Evolutionary conservation across 2,113 vertebrate genomes (phyloP).

Genomic region (Coregonus clupeaformis): DNA sequence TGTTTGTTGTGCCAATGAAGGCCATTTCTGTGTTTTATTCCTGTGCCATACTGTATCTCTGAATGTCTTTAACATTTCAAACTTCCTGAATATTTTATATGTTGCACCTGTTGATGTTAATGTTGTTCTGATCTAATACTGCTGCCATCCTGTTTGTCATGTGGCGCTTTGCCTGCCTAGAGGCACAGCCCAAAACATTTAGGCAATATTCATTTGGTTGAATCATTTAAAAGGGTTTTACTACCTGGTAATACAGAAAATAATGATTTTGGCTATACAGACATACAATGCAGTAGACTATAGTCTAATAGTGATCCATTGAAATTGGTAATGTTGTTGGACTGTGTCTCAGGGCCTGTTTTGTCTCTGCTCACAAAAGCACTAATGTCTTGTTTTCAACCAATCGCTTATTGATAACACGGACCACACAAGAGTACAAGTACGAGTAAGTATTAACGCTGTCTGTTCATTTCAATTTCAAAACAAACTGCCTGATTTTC

Average conservation of each 20-base stretch:
- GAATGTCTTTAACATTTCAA: slow-evolving; percentile 56
- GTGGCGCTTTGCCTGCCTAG: slow-evolving; percentile 68
- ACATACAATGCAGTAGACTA: too few relatives aligned
- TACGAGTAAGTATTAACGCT: slow-evolving; percentile 76
- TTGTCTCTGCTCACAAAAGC: slow-evolving; percentile 79
- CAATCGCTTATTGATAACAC: slow-evolving; percentile 80
- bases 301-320: too few relatives aligned
- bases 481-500: slow-evolving; percentile 51
- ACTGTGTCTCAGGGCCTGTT: slow-evolving; percentile 72
- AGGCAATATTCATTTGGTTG: background rate
- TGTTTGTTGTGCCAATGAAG: background rate
- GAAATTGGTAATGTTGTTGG: slow-evolving; percentile 16
- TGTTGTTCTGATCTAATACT: slow-evolving; percentile 63
- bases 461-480: slow-evolving; percentile 52
- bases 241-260: too few relatives aligned
- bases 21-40: slow-evolving; percentile 25
- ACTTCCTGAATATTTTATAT: slow-evolving; percentile 50
- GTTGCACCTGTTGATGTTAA: slow-evolving; percentile 65
- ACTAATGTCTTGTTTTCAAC: slow-evolving; percentile 88
- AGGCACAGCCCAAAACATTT: slow-evolving; percentile 68
- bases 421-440: slow-evolving; percentile 79
- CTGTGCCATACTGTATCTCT: slow-evolving; percentile 57
- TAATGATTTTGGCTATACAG: too few relatives aligned
- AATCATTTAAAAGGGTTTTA: background rate
- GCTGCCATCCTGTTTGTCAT: slow-evolving; percentile 75